phyloP scores from a whole-genome alignment of 2,797 vertebrate species.

The Kryptopterus vitreolus region DNA sequence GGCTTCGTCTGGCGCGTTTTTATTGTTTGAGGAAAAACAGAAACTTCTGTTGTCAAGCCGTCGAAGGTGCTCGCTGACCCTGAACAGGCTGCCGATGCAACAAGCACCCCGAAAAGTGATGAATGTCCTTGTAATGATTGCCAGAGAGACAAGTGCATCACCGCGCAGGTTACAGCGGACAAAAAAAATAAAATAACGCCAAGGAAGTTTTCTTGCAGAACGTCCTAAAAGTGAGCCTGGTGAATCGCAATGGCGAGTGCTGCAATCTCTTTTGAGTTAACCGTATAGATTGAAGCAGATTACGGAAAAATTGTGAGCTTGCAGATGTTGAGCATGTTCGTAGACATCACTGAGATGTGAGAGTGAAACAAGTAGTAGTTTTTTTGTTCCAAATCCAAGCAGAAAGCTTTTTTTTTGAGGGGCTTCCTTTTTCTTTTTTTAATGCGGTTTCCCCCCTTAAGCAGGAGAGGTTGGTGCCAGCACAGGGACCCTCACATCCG shows the following conservation, averaged over 20 bases:
- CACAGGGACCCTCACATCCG: constrained; percentile 69
- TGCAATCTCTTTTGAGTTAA: background rate
- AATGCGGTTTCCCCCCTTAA: constrained; percentile 26
- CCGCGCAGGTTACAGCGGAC: background rate
- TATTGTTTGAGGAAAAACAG: constrained; percentile 68
- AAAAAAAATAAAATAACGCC: background rate
- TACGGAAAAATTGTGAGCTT: too few species aligned
- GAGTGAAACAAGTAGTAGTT: constrained; percentile 16
- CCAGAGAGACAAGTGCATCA: constrained; percentile 43
- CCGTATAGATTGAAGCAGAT: constrained; percentile 39
- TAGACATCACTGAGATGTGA: too few species aligned
- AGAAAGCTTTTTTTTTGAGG: background rate
- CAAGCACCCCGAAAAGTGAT: constrained; percentile 67
- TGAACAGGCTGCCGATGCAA: constrained; percentile 63
- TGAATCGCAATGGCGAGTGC: too few species aligned
- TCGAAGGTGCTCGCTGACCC: constrained; percentile 74
- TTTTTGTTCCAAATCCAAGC: constrained; percentile 45
- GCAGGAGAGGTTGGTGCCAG: constrained; percentile 35
- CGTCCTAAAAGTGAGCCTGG: background rate
- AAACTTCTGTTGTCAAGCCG: constrained; percentile 68
- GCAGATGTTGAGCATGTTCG: too few species aligned
- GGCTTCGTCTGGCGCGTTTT: constrained; percentile 66
- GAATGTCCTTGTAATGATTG: constrained; percentile 56
- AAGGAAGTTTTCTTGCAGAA: constrained; percentile 17
- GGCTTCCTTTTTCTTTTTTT: background rate